These are phyloP conservation scores for Caenorhabditis zanzibari DNA, from an alignment of 2,888 invertebrate genomes.

Conservation along the genomic window DNA sequence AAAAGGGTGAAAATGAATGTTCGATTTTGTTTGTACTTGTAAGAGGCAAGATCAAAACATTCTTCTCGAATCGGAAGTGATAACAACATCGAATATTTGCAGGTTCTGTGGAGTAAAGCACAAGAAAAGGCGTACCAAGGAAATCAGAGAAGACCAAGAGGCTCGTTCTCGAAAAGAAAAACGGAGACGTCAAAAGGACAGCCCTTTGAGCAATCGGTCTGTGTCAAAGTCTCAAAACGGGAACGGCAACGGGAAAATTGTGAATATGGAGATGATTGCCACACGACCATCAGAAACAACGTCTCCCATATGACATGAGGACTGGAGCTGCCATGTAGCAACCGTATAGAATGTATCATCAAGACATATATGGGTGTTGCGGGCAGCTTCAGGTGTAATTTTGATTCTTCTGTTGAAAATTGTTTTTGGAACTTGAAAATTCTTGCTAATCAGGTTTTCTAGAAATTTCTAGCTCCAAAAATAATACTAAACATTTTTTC, in stretches of 20 bases:
- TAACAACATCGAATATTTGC: constrained; percentile 29
- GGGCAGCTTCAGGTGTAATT: constrained; percentile 55
- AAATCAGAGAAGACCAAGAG: constrained; percentile 44
- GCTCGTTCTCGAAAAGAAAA: constrained; percentile 31
- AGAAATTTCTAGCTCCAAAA: background rate
- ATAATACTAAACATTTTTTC: background rate
- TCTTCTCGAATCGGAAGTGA: constrained; percentile 3
- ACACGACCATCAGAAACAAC: constrained; percentile 26
- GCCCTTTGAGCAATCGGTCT: constrained; percentile 26
- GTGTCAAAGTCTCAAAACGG: constrained; percentile 39
- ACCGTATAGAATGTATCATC: constrained; percentile 58
- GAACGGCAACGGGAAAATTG: constrained; percentile 57
- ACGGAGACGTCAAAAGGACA: constrained; percentile 34
- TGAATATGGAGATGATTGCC: constrained; percentile 55
- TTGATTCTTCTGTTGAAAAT: background rate
- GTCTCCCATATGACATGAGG: constrained; percentile 66
- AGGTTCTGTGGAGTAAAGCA: constrained; percentile 50
- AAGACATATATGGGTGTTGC: constrained; percentile 58
- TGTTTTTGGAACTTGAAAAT: constrained; percentile 6
- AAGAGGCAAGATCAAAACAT: constrained; percentile 20
- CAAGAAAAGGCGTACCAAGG: constrained; percentile 8
- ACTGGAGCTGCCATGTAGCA: constrained; percentile 66
- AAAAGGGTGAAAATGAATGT: constrained; percentile 9
- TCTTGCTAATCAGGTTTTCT: background rate
- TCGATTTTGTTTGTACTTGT: constrained; percentile 33